Percentiles rank a stretch among this genome's conserved stretches.
These are phyloP conservation scores for Lophius americanus DNA, from an alignment of 2,797 vertebrate species.

Conservation along the genomic window DNA sequence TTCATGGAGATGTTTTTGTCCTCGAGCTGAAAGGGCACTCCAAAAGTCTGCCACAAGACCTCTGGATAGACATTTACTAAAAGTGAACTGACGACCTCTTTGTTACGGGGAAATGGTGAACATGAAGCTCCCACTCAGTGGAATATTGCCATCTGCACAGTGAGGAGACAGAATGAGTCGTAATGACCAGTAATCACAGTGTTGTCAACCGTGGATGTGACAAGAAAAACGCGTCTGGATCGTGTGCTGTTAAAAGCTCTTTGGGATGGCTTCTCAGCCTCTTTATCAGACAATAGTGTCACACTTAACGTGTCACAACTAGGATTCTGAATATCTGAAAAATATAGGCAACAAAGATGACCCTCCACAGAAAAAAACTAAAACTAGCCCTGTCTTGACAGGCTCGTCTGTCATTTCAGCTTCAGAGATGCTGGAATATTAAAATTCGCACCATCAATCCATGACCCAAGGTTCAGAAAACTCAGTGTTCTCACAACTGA, in stretches of 20 bases:
- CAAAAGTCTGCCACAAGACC: not conserved
- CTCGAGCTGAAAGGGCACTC: not conserved
- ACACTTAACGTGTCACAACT: not conserved
- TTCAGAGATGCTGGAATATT: not conserved
- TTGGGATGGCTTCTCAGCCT: not conserved
- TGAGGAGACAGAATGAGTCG: not conserved
- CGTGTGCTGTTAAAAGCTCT: not conserved
- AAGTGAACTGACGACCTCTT: not conserved
- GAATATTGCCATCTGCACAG: slow-evolving; percentile 1
- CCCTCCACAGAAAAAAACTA: slow-evolving; percentile 13
- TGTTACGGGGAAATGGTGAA: not conserved
- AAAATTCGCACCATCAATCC: slow-evolving; percentile 15
- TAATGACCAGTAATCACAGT: not conserved
- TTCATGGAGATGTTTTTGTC: not conserved
- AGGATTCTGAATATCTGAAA: not conserved
- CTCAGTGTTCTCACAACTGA: slow-evolving; percentile 14
- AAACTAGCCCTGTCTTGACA: slow-evolving; percentile 15
- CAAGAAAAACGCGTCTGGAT: not conserved
- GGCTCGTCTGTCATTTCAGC: slow-evolving; percentile 42
- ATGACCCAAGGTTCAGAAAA: slow-evolving; percentile 20
- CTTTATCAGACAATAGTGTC: slow-evolving; percentile 3
- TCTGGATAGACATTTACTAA: not conserved
- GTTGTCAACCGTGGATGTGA: not conserved
- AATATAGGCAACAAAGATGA: slow-evolving; percentile 18
- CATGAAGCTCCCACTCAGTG: too few relatives aligned